Percentiles rank a stretch among this genome's conserved stretches.
Conservation (phyloP, 2,113 vertebrate genomes). For the Pseudorasbora parva region DNA sequence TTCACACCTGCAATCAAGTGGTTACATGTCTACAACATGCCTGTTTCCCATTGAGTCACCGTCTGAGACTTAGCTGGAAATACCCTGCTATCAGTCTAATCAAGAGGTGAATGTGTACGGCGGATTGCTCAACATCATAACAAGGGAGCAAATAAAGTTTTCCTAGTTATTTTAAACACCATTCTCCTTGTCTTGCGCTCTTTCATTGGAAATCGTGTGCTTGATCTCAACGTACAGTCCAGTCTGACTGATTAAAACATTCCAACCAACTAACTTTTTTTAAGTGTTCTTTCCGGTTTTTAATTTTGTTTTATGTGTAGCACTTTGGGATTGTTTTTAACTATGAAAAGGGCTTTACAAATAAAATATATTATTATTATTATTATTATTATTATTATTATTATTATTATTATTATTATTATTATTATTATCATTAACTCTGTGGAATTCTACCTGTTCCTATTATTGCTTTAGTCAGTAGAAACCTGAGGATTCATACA, state of each 20-base stretch:
- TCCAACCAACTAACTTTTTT: neutral
- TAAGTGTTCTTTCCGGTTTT: too few species aligned
- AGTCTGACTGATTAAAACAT: slow-evolving; percentile 1
- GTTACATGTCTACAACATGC: slow-evolving; percentile 9
- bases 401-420: too few species aligned
- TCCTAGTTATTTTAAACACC: neutral
- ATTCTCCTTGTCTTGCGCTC: neutral
- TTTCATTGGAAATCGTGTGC: neutral
- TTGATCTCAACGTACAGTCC: slow-evolving; percentile 6
- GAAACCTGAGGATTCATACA: slow-evolving; percentile 7
- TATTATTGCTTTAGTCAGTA: neutral
- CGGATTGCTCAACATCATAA: slow-evolving; percentile 41
- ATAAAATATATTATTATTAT: too few species aligned
- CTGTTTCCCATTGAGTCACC: slow-evolving; percentile 52
- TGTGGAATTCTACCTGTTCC: neutral
- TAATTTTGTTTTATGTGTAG: too few species aligned
- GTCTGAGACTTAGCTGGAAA: slow-evolving; percentile 44
- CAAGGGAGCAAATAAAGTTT: neutral
- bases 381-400: too few species aligned
- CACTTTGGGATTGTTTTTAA: too few species aligned
- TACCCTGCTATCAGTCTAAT: slow-evolving; percentile 35
- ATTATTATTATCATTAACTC: too few species aligned
- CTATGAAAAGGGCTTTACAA: too few species aligned
- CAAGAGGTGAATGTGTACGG: neutral
- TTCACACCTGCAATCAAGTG: slow-evolving; percentile 48